A percentile compares a stretch with the other conserved stretches of the same genome.
phyloP scores from a whole-genome alignment of 2,888 invertebrate species.

The Drosophila falleni region DNA sequence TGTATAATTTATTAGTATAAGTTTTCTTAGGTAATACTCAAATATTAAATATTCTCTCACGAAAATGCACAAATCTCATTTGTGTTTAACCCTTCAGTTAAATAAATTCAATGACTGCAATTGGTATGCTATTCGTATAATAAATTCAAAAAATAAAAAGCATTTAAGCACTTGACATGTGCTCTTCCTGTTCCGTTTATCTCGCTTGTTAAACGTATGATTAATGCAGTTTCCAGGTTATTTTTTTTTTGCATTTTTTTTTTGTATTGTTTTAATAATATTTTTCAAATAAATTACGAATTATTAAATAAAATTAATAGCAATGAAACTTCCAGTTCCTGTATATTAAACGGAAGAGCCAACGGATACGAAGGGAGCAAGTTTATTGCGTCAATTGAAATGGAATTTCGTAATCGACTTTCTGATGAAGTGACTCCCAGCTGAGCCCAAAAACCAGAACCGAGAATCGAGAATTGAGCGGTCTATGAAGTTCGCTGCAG shows the following conservation, averaged over 20 bases:
- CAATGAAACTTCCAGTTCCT: conserved; percentile 57
- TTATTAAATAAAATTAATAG: conserved; percentile 63
- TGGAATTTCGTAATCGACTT: conserved; percentile 48
- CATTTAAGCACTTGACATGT: conserved; percentile 53
- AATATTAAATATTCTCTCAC: background rate
- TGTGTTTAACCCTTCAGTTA: background rate
- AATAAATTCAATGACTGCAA: conserved; percentile 6
- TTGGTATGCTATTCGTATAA: conserved; percentile 10
- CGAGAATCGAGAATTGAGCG: background rate
- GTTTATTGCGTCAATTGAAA: conserved; percentile 60
- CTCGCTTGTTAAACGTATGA: conserved; percentile 47
- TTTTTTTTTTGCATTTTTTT: conserved; percentile 32
- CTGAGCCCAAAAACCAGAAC: background rate
- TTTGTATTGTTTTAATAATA: conserved; percentile 32
- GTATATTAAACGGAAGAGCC: conserved; percentile 59
- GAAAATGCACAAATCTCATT: background rate
- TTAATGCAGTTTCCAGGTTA: conserved; percentile 52
- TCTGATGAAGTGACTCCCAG: conserved; percentile 23
- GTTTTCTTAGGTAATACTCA: background rate
- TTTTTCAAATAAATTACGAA: conserved; percentile 46
- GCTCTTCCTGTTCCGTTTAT: conserved; percentile 52
- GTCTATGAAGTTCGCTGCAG: conserved; percentile 38
- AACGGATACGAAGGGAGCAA: conserved; percentile 56
- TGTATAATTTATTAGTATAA: background rate
- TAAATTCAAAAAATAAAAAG: conserved; percentile 35